Evolutionary conservation across 2,888 invertebrate species (phyloP).

Genomic region (Heliconius cydno): DNA sequence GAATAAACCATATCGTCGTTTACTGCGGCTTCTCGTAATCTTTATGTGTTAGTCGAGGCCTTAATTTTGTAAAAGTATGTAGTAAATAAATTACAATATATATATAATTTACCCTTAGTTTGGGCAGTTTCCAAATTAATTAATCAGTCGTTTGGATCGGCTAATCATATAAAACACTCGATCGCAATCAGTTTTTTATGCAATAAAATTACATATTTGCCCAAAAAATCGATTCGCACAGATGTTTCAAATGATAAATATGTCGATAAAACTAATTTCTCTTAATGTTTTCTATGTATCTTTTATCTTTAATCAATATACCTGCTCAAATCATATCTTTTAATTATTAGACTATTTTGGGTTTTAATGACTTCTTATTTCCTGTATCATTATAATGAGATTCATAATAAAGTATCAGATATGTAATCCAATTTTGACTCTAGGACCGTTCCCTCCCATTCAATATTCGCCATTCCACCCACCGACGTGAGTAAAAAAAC

Average conservation of each 20-base stretch:
- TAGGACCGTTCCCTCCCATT: slow-evolving; percentile 65
- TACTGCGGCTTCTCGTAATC: slow-evolving; percentile 57
- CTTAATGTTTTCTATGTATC: slow-evolving; percentile 27
- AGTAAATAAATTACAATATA: no score
- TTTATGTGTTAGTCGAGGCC: not conserved
- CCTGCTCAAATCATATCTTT: slow-evolving; percentile 39
- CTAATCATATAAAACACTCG: not conserved
- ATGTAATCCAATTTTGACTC: slow-evolving; percentile 56
- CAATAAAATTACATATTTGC: slow-evolving; percentile 7
- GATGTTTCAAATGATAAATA: not conserved
- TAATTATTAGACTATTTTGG: slow-evolving; percentile 41
- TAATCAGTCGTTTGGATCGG: not conserved
- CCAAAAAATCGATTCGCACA: slow-evolving; percentile 12
- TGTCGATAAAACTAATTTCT: slow-evolving; percentile 21
- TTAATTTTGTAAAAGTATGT: not conserved
- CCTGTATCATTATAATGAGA: slow-evolving; percentile 56
- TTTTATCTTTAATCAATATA: slow-evolving; percentile 25
- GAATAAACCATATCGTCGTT: slow-evolving; percentile 72
- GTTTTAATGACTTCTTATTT: slow-evolving; percentile 44
- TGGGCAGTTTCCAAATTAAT: not conserved
- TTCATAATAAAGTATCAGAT: slow-evolving; percentile 59
- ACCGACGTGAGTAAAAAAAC: slow-evolving; percentile 55
- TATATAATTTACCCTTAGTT: no score
- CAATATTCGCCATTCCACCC: slow-evolving; percentile 69
- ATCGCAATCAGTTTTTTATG: slow-evolving; percentile 1